These are phyloP conservation scores for Platysternon megacephalum DNA, from an alignment of 2,113 vertebrate species.

Conservation along the genomic window DNA sequence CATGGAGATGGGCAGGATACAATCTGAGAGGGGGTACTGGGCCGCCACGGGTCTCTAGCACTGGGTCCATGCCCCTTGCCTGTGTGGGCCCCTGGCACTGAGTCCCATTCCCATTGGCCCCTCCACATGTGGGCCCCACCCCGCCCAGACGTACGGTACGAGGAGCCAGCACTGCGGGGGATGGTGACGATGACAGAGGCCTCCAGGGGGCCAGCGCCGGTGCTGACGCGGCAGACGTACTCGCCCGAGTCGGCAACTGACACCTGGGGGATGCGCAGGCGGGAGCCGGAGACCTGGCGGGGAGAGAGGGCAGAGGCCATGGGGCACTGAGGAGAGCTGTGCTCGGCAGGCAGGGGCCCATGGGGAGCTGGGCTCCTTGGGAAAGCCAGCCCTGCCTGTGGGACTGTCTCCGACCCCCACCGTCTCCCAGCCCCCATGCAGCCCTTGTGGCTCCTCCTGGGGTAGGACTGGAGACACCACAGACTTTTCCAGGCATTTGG, in stretches of 20 bases:
- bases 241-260: conserved; percentile 87
- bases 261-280: conserved; percentile 84
- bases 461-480: background rate
- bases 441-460: no score
- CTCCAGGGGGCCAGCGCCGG: conserved; percentile 71
- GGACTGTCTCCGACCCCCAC: background rate
- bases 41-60: background rate
- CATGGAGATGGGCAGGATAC: background rate
- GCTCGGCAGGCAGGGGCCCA: no score
- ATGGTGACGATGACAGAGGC: conserved; percentile 87
- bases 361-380: background rate
- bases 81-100: background rate
- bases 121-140: background rate
- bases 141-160: background rate
- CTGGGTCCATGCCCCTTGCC: fast-evolving
- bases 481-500: background rate
- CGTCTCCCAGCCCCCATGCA: background rate
- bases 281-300: conserved; percentile 75
- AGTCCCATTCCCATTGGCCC: background rate
- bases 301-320: fast-evolving
- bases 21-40: background rate
- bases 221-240: conserved; percentile 85
- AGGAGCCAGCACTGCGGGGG: background rate
- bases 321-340: background rate
- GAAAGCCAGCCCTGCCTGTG: background rate